These are phyloP conservation scores for Drosophila multiciliata DNA, from an alignment of 2,888 invertebrate species.

Conservation along the genomic window DNA sequence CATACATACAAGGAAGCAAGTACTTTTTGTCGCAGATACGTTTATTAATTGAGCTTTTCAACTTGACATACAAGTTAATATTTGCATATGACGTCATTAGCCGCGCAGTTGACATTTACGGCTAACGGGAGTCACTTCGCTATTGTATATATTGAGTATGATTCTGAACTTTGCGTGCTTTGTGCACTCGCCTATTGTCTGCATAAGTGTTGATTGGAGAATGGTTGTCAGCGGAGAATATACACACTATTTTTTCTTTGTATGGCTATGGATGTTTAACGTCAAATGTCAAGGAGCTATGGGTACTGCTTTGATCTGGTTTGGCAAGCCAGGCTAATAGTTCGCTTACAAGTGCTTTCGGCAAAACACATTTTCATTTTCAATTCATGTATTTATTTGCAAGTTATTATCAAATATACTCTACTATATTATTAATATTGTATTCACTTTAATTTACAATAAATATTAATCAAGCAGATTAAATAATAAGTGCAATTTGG, in stretches of 20 bases:
- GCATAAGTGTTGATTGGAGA: slow-evolving; percentile 30
- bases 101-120: slow-evolving; percentile 71
- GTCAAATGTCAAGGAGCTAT: slow-evolving; percentile 66
- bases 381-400: no score
- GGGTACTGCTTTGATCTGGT: slow-evolving; percentile 71
- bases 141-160: slow-evolving; percentile 38
- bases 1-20: slow-evolving; percentile 17
- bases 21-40: slow-evolving; percentile 11
- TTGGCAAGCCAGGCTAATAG: slow-evolving; percentile 36
- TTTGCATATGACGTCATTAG: slow-evolving; percentile 77
- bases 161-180: slow-evolving; percentile 55
- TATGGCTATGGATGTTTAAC: slow-evolving; percentile 31
- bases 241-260: slow-evolving; percentile 5
- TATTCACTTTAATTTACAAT: background rate
- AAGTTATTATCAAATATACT: background rate
- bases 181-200: slow-evolving; percentile 53
- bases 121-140: slow-evolving; percentile 70
- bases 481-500: background rate
- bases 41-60: slow-evolving; percentile 69
- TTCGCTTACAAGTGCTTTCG: slow-evolving; percentile 36
- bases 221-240: slow-evolving; percentile 1
- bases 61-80: slow-evolving; percentile 61
- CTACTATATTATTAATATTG: background rate
- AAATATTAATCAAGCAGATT: background rate
- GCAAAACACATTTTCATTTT: slow-evolving; percentile 15